Conservation (phyloP, 2,113 vertebrate genomes). For the Ctenodactylus gundi region DNA sequence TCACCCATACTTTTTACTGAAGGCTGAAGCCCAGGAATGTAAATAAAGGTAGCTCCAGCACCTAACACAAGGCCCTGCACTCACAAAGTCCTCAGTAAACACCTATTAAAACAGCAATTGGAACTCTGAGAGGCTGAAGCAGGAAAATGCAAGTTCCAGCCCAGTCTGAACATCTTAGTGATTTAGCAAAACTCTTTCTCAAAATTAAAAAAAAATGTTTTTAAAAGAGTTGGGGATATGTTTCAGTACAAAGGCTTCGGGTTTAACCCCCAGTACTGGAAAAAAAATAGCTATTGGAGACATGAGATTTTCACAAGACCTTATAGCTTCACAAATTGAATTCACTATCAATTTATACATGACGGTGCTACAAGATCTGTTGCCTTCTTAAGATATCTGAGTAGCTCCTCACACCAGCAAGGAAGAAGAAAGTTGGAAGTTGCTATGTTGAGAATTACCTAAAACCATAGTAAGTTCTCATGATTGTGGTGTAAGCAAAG, state of each 20-base stretch:
- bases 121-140: background rate
- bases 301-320: background rate
- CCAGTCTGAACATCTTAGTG: too few species aligned
- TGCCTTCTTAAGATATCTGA: background rate
- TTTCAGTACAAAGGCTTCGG: background rate
- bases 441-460: background rate
- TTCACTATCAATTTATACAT: slow-evolving; percentile 6
- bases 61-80: background rate
- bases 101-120: background rate
- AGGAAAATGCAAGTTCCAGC: background rate
- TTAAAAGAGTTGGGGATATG: background rate
- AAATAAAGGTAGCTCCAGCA: background rate
- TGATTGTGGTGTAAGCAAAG: slow-evolving; percentile 16
- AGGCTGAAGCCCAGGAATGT: background rate
- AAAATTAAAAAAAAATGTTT: too few species aligned
- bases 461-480: background rate
- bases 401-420: background rate
- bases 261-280: background rate
- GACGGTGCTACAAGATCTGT: background rate
- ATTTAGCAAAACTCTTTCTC: background rate
- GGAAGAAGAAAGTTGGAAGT: background rate
- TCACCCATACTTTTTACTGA: background rate
- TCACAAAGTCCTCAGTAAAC: background rate
- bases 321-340: slow-evolving; percentile 1
- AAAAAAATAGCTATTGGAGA: background rate